Conservation (phyloP, 2,113 vertebrate species). For the Oryzias celebensis region DNA sequence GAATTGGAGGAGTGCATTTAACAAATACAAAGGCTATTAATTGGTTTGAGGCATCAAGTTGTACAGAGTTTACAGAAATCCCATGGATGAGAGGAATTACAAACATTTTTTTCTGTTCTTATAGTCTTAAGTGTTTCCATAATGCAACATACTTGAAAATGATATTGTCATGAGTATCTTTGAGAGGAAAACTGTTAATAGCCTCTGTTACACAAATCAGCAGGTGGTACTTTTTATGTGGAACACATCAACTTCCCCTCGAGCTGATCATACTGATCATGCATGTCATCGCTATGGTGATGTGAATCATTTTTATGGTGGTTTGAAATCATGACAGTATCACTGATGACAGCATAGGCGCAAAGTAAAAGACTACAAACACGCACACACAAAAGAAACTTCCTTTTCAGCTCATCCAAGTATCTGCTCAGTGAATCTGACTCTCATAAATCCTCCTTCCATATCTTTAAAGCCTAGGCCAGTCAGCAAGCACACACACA, state of each 20-base stretch:
- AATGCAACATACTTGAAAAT: no score
- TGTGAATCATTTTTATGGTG: constrained; percentile 13
- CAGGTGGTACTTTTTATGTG: no score
- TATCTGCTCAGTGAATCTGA: constrained; percentile 40
- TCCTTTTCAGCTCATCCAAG: not conserved
- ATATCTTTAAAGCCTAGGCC: constrained; percentile 9
- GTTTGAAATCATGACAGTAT: constrained; percentile 19
- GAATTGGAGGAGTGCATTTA: no score
- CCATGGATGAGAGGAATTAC: no score
- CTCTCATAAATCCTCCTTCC: constrained; percentile 52
- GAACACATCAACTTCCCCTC: not conserved
- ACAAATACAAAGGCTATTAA: no score
- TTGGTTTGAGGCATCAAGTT: no score
- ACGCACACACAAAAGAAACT: constrained; percentile 1
- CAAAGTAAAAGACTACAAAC: not conserved
- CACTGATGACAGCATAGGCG: constrained; percentile 24
- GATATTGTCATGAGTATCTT: no score
- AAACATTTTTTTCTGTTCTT: no score
- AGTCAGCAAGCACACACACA: constrained; percentile 20
- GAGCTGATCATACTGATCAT: not conserved
- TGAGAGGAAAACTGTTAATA: no score
- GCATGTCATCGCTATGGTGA: constrained; percentile 11
- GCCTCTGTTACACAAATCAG: no score
- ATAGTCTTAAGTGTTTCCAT: no score
- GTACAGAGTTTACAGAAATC: no score